Percentiles rank a stretch among this genome's conserved stretches.
phyloP scores from a whole-genome alignment of 2,113 vertebrate genomes.

The Python bivittatus region DNA sequence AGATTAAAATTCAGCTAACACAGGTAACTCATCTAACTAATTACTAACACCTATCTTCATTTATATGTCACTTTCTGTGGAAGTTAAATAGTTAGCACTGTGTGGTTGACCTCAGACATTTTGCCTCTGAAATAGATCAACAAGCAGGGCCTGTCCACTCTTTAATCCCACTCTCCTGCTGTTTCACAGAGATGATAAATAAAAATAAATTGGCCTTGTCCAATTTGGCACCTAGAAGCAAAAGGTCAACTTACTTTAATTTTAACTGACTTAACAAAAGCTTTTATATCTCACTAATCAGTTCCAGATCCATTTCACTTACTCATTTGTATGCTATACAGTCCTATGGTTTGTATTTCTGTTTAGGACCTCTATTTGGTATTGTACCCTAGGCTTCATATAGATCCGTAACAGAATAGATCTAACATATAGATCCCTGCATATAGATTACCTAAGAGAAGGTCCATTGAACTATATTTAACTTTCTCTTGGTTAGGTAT shows the following conservation, averaged over 20 bases:
- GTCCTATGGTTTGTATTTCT: neutral
- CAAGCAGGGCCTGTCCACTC: too few species aligned
- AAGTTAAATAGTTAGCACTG: slow-evolving; percentile 32
- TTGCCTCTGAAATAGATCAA: slow-evolving; percentile 35
- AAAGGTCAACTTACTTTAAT: too few species aligned
- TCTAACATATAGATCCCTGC: too few species aligned
- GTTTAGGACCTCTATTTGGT: neutral
- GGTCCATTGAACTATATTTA: too few species aligned
- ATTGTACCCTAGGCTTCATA: neutral
- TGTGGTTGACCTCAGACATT: slow-evolving; percentile 41
- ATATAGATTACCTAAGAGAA: too few species aligned
- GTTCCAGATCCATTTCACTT: neutral
- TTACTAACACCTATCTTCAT: slow-evolving; percentile 8
- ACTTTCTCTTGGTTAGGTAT: too few species aligned
- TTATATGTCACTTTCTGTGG: neutral
- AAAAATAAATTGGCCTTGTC: too few species aligned
- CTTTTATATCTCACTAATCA: too few species aligned
- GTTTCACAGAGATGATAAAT: neutral
- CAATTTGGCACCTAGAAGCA: too few species aligned
- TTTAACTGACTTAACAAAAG: too few species aligned
- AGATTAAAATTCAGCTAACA: slow-evolving; percentile 10
- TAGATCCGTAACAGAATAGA: too few species aligned
- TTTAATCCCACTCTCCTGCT: neutral
- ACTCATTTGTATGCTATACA: neutral
- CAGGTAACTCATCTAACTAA: slow-evolving; percentile 1